Conservation (phyloP, 2,797 vertebrate genomes). For the Cyprinodon diabolis region DNA sequence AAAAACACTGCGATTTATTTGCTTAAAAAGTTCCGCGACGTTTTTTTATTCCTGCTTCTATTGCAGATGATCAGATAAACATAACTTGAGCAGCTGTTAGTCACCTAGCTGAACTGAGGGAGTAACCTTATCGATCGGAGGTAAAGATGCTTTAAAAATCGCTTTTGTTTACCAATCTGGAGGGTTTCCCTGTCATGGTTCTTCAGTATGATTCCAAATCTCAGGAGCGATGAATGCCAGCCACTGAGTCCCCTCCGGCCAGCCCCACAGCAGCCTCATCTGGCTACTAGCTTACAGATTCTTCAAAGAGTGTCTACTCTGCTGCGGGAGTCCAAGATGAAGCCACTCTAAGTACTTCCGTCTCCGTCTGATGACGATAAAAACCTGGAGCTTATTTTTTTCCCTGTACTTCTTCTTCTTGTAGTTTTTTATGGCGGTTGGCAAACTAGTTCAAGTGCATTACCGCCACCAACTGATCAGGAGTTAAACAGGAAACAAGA, state of each 20-base stretch:
- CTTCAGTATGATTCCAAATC: neutral
- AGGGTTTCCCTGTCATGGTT: slow-evolving; percentile 66
- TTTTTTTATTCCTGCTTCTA: neutral
- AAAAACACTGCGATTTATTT: neutral
- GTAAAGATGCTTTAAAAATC: neutral
- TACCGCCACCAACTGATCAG: too few species aligned
- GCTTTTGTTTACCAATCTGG: slow-evolving; percentile 67
- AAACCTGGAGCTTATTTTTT: too few species aligned
- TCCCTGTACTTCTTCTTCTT: too few species aligned
- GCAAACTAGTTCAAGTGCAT: too few species aligned
- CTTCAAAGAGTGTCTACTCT: slow-evolving; percentile 3
- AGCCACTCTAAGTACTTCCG: neutral
- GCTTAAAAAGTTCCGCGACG: neutral
- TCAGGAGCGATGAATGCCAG: neutral
- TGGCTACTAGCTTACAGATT: neutral
- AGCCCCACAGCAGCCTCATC: neutral
- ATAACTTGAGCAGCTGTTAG: neutral
- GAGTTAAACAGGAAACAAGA: too few species aligned
- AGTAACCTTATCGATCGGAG: neutral
- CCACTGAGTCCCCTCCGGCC: neutral
- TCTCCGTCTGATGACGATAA: neutral
- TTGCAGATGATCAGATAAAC: neutral
- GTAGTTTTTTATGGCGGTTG: too few species aligned
- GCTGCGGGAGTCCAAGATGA: neutral
- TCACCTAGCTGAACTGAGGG: slow-evolving; percentile 11